These are phyloP conservation scores for Ophthalmolycus amberensis DNA, from an alignment of 2,113 vertebrate genomes.

Conservation along the genomic window DNA sequence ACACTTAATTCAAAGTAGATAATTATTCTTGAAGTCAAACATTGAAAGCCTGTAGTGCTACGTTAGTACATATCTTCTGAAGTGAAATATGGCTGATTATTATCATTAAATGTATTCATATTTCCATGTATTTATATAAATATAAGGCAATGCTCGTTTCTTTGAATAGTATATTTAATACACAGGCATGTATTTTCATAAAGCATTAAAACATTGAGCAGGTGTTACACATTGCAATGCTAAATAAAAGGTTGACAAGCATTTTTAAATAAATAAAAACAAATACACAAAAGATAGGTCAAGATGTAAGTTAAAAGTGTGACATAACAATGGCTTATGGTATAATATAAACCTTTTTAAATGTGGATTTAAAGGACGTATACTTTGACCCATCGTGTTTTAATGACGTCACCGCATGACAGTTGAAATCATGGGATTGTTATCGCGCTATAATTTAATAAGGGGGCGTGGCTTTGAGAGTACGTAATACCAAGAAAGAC, in stretches of 20 bases:
- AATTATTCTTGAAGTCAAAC: background rate
- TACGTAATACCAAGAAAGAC: constrained; percentile 64
- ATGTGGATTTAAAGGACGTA: background rate
- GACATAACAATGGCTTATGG: background rate
- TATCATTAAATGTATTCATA: too few species aligned
- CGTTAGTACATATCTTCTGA: too few species aligned
- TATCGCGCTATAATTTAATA: too few species aligned
- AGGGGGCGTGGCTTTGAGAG: constrained; percentile 46
- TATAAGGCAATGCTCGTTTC: background rate
- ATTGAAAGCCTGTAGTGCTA: background rate
- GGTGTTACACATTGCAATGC: background rate
- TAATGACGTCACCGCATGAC: background rate
- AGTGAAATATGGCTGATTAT: background rate
- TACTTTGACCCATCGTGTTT: background rate
- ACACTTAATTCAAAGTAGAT: background rate
- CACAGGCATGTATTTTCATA: background rate
- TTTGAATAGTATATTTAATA: too few species aligned
- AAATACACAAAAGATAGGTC: background rate
- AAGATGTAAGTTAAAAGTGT: too few species aligned
- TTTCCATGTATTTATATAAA: background rate
- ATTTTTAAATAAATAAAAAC: background rate
- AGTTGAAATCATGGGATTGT: background rate
- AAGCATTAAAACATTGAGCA: background rate
- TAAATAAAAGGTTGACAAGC: background rate
- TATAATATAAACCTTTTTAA: background rate